phyloP scores from a whole-genome alignment of 2,113 vertebrate genomes.

The Ahaetulla prasina region DNA sequence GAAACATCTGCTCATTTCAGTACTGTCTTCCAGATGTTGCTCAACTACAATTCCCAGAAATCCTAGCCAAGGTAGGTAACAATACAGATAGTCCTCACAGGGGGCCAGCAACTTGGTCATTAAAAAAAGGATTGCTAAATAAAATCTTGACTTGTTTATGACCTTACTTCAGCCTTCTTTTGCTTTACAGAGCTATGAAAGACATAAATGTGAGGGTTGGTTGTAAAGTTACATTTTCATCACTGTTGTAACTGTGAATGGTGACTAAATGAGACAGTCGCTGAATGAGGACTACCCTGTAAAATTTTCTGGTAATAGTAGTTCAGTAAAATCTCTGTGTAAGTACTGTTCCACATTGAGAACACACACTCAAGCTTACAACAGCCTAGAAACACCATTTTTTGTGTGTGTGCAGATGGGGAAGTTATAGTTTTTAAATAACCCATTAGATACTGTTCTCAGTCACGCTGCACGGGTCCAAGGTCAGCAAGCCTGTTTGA shows the following conservation, averaged over 20 bases:
- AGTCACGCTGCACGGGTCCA: conserved; percentile 13
- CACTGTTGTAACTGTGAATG: neutral
- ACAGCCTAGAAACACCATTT: neutral
- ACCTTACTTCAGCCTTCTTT: neutral
- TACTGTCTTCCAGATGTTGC: neutral
- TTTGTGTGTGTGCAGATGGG: neutral
- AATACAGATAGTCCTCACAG: neutral
- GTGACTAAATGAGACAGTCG: neutral
- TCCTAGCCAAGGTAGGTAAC: neutral
- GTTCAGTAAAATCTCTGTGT: neutral
- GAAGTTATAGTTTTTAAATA: conserved; percentile 4
- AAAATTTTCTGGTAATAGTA: neutral
- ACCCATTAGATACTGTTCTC: neutral
- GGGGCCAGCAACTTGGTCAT: neutral
- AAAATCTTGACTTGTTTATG: neutral
- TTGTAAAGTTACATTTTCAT: neutral
- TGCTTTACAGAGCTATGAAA: neutral
- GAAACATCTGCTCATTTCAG: neutral
- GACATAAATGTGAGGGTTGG: neutral
- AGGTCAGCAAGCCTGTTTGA: neutral
- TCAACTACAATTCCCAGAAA: neutral
- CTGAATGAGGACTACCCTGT: neutral
- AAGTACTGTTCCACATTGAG: neutral
- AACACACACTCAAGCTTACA: neutral
- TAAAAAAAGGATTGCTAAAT: neutral